These are phyloP conservation scores for Pongo pygmaeus DNA, from an alignment of 2,113 vertebrate species.

Conservation along the genomic window DNA sequence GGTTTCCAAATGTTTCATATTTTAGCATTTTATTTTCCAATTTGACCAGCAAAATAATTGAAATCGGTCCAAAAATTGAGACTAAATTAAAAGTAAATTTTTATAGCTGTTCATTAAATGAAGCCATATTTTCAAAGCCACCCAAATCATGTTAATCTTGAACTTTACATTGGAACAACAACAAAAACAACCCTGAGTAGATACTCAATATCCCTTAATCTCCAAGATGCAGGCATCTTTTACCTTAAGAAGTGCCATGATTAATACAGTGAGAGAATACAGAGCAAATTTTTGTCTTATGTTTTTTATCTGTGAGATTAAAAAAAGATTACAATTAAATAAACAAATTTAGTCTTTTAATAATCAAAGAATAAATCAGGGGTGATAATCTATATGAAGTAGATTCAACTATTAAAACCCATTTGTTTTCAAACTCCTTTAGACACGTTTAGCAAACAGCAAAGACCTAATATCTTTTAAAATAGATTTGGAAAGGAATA, in stretches of 20 bases:
- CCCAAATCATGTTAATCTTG: background rate
- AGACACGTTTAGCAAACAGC: background rate
- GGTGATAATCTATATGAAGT: background rate
- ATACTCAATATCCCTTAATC: background rate
- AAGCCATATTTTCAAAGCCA: background rate
- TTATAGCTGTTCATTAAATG: background rate
- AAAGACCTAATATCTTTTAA: background rate
- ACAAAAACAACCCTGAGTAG: background rate
- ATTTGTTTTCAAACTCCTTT: conserved; percentile 32
- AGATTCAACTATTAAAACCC: background rate
- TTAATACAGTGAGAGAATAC: conserved; percentile 37
- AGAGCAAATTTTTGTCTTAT: background rate
- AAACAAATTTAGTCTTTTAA: background rate
- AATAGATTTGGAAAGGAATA: conserved; percentile 5
- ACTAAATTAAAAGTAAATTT: conserved; percentile 25
- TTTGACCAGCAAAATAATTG: conserved; percentile 30
- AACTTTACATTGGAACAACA: background rate
- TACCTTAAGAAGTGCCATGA: background rate
- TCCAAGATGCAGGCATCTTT: background rate
- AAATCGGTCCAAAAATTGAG: conserved; percentile 16
- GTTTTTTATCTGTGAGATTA: conserved; percentile 26
- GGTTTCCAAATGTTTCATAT: background rate
- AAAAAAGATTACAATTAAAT: background rate
- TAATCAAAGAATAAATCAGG: background rate
- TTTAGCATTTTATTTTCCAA: conserved; percentile 21